Base-by-base conservation (phyloP, 2,113 vertebrate genomes). In the Agelaius phoeniceus region DNA sequence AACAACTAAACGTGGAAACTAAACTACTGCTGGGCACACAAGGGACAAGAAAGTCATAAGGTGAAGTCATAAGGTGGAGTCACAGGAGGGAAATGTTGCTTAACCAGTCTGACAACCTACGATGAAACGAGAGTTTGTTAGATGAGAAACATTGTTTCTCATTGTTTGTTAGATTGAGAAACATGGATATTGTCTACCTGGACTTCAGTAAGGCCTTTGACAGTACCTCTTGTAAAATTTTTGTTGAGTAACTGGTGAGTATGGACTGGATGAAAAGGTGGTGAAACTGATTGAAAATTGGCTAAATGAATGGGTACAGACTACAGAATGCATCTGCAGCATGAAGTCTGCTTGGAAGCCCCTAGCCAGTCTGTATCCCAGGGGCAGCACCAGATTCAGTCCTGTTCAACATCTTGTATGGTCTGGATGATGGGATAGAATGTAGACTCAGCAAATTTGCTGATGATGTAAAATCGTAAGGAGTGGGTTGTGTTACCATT, bases 321-420 rank as follows among this genome's bases (percentile, higher is more conserved):
- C 26, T 58, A 31, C 37, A 37, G 37, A 37, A 37, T 21, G 39
- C 10, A 23, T 62, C 54, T 72, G 10, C 27, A 51, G 37, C 39
- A 17, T 41, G 22, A 65, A 46, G 7, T 61, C 75, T 82, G 1
- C 49, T 66, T 62, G 61, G 20, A 74, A 41, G 11, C 18, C 15
- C 1, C 5, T 57, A 46, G 20, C 5, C 26, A n/a, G 10, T 28
- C 11, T 77, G 15, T 66, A 10, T 41, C 12, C 11, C 8, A 28
- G 7, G 3, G 35, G 2, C 41, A 37, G 7, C 5, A 2, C 28
- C 1, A 0, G 3, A 1, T 80, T 65, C 14, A 16, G 19, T 84
- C 12, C 9, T 72, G 4, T 68, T 90, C 7, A 6, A 6, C 21
- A 8, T 58, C 14, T 10, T 63, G 68, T 23, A 12, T 59, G 30